These are phyloP conservation scores for Trichacis sp. DNA, from an alignment of 2,888 invertebrate species.

Conservation along the genomic window DNA sequence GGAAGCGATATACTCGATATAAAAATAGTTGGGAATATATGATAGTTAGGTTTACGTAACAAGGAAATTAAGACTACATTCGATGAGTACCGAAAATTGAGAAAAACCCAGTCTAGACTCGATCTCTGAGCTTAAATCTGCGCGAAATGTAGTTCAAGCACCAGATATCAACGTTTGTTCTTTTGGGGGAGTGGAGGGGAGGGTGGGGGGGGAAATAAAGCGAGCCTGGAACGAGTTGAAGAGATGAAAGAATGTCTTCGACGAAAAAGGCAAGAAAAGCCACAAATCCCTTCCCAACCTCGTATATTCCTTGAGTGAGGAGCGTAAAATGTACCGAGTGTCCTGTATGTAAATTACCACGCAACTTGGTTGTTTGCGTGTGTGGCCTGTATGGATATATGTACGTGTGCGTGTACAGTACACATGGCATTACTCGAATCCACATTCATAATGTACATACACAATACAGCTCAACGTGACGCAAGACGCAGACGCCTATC, in stretches of 20 bases:
- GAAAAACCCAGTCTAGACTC: too few relatives aligned
- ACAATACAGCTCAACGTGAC: conserved; percentile 38
- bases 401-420: conserved; percentile 40
- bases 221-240: too few relatives aligned
- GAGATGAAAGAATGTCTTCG: conserved; percentile 20
- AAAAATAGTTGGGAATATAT: conserved; percentile 32
- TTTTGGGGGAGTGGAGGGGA: too few relatives aligned
- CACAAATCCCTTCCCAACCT: conserved; percentile 15
- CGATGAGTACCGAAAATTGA: too few relatives aligned
- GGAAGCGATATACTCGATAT: conserved; percentile 28
- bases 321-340: too few relatives aligned
- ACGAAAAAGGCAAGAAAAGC: conserved; percentile 16
- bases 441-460: conserved; percentile 39
- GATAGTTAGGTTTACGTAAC: too few relatives aligned
- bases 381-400: conserved; percentile 26
- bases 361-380: conserved; percentile 18
- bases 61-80: background rate
- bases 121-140: too few relatives aligned
- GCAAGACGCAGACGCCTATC: conserved; percentile 34
- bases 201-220: too few relatives aligned
- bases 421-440: conserved; percentile 33
- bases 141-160: too few relatives aligned
- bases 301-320: background rate
- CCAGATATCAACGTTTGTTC: too few relatives aligned
- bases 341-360: conserved; percentile 32